Conservation (phyloP, 2,797 vertebrate species). For the Myotis planiceps region DNA sequence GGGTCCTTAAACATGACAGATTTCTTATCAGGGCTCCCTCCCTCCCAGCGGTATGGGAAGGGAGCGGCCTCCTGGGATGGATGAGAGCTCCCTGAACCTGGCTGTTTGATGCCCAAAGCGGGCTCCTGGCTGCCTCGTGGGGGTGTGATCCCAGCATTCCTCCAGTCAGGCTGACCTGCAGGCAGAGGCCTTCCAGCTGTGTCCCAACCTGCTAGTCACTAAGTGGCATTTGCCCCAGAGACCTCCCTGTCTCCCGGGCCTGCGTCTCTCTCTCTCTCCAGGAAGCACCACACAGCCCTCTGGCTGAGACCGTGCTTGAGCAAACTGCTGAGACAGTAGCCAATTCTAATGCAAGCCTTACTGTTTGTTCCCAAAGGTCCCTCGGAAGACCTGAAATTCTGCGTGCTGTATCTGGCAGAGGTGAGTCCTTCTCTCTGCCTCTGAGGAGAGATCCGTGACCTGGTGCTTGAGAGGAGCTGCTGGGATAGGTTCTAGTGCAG, state of each 20-base stretch:
- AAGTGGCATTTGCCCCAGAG: background rate
- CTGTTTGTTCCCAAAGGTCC: constrained; percentile 85
- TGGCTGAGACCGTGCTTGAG: background rate
- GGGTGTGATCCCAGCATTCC: background rate
- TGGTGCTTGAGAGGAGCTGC: background rate
- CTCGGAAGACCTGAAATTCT: constrained; percentile 93
- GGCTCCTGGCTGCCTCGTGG: background rate
- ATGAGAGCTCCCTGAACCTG: background rate
- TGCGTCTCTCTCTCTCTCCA: background rate
- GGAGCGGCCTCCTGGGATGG: background rate
- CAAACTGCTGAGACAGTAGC: background rate
- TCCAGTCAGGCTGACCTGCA: background rate
- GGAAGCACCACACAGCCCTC: background rate
- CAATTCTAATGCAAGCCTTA: constrained; percentile 37
- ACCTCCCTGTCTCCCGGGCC: background rate
- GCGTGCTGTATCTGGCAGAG: constrained; percentile 96
- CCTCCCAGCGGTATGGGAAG: background rate
- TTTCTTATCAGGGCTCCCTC: background rate
- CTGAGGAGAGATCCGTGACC: background rate
- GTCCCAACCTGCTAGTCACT: background rate
- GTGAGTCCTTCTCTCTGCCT: constrained; percentile 87
- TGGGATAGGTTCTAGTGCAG: background rate
- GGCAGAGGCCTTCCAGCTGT: background rate
- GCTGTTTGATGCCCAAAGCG: background rate
- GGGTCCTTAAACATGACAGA: background rate